Base-by-base conservation (phyloP, 1,140 invertebrate species). In the Drosophila albomicans region DNA sequence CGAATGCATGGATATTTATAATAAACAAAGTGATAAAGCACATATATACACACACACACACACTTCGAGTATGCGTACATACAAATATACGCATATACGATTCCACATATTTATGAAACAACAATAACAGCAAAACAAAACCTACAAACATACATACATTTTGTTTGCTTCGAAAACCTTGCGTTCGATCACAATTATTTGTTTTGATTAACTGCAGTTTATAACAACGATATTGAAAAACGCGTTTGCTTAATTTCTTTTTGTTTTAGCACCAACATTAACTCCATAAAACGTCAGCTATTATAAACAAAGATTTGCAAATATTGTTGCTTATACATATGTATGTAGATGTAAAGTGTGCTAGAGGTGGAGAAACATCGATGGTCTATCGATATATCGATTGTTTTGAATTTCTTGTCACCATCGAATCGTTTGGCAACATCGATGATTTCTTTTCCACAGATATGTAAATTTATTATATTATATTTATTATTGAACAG, bases 241-340 rank as follows among this genome's bases (percentile, higher is more conserved):
- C 79, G 61, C 63, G 51, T 54, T 63, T 75, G 51, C 35, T 48
- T 32, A 45, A 48, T 69, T 68, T 59, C 52, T 20, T 61, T 58
- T 75, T 46, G 78, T 69, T 85, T 81, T 75, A 82, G 75, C 82
- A 85, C 82, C 78, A 38, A 38, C 35, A 66, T 69, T 68, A 78
- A 86, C 81, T 85, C 78, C 82, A 86, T 82, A 81, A 85, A 85
- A 66, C 79, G 80, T 71, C 76, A 84, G 59, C 79, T 87, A 79
- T 82, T 86, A 86, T 87, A 87, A 86, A 86, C 82, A 86, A 86
- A 86, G 79, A 82, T 86, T 82, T 65, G 79, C 82, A 79, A 86
- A 86, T 81, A 86, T 85, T 81, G 79, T 86, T 86, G 71, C 82
- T 82, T 85, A 85, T 78, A 78, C 69, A 86, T 84, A 25, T 25